Evolutionary conservation across 2,888 invertebrate genomes (phyloP).

Genomic region (Chymomyza fuscimana): DNA sequence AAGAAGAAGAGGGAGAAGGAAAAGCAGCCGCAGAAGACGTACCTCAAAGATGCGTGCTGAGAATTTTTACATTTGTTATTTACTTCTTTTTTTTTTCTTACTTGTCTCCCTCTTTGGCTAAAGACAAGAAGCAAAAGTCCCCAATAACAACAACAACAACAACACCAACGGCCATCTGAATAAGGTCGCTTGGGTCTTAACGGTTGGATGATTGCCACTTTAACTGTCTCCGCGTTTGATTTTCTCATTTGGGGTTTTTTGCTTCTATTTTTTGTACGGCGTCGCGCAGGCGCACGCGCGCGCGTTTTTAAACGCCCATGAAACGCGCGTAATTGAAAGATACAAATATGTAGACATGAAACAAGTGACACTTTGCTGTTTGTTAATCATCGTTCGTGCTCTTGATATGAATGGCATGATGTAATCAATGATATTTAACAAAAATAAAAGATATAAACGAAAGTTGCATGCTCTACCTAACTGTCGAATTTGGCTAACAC

Average conservation of each 20-base stretch:
- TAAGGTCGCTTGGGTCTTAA: conserved; percentile 47
- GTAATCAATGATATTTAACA: conserved; percentile 10
- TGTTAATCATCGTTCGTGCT: neutral
- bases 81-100: neutral
- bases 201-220: conserved; percentile 34
- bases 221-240: conserved; percentile 32
- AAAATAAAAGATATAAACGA: neutral
- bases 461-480: neutral
- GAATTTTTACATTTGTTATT: conserved; percentile 38
- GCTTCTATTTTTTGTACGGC: neutral
- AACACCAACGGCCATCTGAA: conserved; percentile 7
- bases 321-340: conserved; percentile 13
- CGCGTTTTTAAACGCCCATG: conserved; percentile 21
- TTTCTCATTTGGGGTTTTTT: conserved; percentile 20
- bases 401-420: neutral
- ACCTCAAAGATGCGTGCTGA: conserved; percentile 50
- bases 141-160: neutral
- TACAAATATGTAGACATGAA: neutral
- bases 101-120: conserved; percentile 9
- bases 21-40: neutral
- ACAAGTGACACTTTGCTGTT: neutral
- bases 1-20: neutral
- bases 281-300: neutral
- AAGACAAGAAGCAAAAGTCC: conserved; percentile 9
- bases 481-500: too few relatives aligned